phyloP scores from a whole-genome alignment of 2,113 vertebrate genomes.

The Ammospiza caudacuta region DNA sequence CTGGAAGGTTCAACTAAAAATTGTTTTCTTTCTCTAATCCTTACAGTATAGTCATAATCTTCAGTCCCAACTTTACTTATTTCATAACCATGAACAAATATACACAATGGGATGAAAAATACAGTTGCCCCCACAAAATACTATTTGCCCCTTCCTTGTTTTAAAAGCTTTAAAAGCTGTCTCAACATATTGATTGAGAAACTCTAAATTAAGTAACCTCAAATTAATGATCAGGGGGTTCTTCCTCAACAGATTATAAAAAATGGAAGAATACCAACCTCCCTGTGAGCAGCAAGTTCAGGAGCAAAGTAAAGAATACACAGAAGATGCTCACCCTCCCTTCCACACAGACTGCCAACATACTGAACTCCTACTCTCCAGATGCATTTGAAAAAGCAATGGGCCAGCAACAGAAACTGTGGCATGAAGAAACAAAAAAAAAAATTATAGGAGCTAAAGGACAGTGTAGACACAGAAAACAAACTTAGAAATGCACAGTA shows the following conservation, averaged over 20 bases:
- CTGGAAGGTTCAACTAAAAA: not conserved
- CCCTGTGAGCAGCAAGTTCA: not conserved
- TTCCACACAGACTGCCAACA: not conserved
- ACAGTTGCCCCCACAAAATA: not conserved
- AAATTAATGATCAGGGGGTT: not conserved
- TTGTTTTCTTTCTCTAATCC: not conserved
- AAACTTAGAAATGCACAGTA: not conserved
- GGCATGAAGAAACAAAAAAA: not conserved
- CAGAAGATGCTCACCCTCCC: not conserved
- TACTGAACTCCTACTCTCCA: not conserved
- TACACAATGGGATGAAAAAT: not conserved
- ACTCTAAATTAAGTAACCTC: not conserved
- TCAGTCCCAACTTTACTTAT: not conserved
- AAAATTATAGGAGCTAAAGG: not conserved
- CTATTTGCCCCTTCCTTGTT: not conserved
- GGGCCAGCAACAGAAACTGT: not conserved
- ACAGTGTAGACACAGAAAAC: not conserved
- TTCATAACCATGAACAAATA: not conserved
- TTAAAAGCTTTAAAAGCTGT: not conserved
- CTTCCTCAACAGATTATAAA: not conserved
- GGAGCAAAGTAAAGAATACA: rapidly evolving
- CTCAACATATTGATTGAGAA: not conserved
- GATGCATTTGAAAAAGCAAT: not conserved
- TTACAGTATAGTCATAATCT: not conserved
- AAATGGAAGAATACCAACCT: not conserved